Base-by-base conservation (phyloP, 2,888 invertebrate species). In the Timema podura region DNA sequence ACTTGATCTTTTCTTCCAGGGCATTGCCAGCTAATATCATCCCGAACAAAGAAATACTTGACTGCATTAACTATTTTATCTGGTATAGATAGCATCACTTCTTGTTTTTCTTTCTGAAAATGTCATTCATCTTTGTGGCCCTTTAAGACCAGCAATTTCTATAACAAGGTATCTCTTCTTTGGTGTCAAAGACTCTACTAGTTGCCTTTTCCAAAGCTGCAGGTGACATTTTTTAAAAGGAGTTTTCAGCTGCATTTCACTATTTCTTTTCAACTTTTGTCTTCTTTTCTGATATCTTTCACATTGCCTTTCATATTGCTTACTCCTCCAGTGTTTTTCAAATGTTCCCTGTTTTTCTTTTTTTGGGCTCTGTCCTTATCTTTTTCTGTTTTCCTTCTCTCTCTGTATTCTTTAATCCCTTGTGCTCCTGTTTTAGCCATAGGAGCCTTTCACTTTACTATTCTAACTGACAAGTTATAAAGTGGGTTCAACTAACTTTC, bases 11-110 rank as follows among this genome's bases (percentile, higher is more conserved):
- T n/a, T n/a, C n/a, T n/a, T n/a, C n/a, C 59, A n/a, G 59, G 59
- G 44, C 59, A 59, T 44, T 59, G 59, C 59, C 8, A 59, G 59
- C 59, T 59, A 44, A 59, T 59, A 59, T 59, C 59, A 59, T 59
- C 59, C 59, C 59, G 16, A 16, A 59, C 10, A 59, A 6, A 59
- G 59, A 59, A 59, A 7, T 16, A 16, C 59, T 59, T 9, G 44
- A n/a, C 59, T 44, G 59, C 16, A 44, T 9, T n/a, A 59, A 11
- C 59, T 44, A 44, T 59, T 7, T n/a, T 44, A 7, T n/a, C 59
- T 8, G n/a, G n/a, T n/a, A n/a, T n/a, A n/a, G n/a, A n/a, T n/a
- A n/a, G n/a, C n/a, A n/a, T n/a, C n/a, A n/a, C n/a, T n/a, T n/a
- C n/a, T n/a, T n/a, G n/a, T n/a, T n/a, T n/a, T 59, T 59, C 59